Conservation (phyloP, 2,888 invertebrate species). For the Acleris laterana region DNA sequence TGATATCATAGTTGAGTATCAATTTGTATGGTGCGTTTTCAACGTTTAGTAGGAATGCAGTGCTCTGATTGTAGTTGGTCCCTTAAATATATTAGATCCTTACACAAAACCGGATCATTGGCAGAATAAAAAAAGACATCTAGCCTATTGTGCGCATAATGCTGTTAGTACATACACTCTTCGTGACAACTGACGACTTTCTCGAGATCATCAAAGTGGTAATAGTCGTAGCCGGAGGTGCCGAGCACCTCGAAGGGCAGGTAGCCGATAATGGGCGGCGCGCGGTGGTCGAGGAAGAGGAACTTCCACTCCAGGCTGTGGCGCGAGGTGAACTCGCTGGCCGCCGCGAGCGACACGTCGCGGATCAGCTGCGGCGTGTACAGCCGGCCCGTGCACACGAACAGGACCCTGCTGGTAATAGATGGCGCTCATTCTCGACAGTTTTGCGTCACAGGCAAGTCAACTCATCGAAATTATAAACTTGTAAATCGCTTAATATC, state of each 20-base stretch:
- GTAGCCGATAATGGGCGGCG: constrained; percentile 96
- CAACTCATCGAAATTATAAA: too few relatives aligned
- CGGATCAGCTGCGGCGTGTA: constrained; percentile 92
- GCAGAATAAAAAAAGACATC: too few relatives aligned
- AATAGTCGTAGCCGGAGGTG: constrained; percentile 98
- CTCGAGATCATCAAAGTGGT: constrained; percentile 96
- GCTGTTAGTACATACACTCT: constrained; percentile 86
- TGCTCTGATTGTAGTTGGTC: too few relatives aligned
- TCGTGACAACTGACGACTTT: constrained; percentile 94
- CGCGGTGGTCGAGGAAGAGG: constrained; percentile 95
- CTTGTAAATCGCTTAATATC: too few relatives aligned
- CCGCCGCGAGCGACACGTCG: constrained; percentile 92
- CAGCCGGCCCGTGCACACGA: constrained; percentile 93
- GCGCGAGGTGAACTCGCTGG: constrained; percentile 94
- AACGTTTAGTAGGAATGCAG: too few relatives aligned
- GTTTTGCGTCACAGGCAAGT: too few relatives aligned
- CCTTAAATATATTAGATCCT: too few relatives aligned
- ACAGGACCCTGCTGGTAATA: constrained; percentile 83
- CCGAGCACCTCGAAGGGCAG: constrained; percentile 97
- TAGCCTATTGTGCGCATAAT: too few relatives aligned
- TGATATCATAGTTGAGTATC: too few relatives aligned
- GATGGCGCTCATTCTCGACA: too few relatives aligned
- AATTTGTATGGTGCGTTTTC: too few relatives aligned
- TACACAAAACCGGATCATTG: too few relatives aligned
- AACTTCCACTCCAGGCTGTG: constrained; percentile 99